Base-by-base conservation (phyloP, 2,797 vertebrate species). In the Eptatretus atami region DNA sequence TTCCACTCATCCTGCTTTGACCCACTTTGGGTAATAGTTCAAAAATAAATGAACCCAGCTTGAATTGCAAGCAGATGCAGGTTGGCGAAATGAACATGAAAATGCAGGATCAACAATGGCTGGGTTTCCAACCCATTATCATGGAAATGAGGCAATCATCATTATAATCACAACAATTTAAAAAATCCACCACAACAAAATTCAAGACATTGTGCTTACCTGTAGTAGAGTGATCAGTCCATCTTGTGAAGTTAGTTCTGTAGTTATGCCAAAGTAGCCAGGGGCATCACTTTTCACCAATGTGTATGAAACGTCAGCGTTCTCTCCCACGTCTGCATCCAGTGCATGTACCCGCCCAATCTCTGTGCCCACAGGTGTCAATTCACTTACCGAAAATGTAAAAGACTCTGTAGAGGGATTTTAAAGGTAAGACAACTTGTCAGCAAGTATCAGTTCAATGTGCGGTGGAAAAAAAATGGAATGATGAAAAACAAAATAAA, bases 351-450 rank as follows among this genome's bases (percentile, higher is more conserved):
- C 73, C 1, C 82, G 79, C 11, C 84, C 84, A 64, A 88, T 81
- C 68, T 82, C 75, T 0, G 81, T 81, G 1, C 83, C 83, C 0
- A 80, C 78, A 65, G 78, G 76, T 24, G 81, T 81, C n/a, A 83
- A 74, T 72, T 88, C 84, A 3, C 81, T 79, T 63, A 88, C 80
- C 0, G 82, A 85, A 72, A 88, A 86, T 65, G 82, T 80, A 79
- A 84, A 88, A 65, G 79, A 75, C 66, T 78, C 84, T 88, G 70
- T 11, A 53, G 60, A 65, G 63, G 52, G 53, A 55, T 69, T 8
- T 63, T 12, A 68, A 68, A 70, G 70, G 24, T n/a, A 24, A 24
- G 57, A 10, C 15, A 24, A 24, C 9, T 60, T 15, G 57, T n/a
- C 15, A 2, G 9, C 15, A 24, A 24, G 57, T 19, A 19, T 19